These are phyloP conservation scores for Anastrepha obliqua DNA, from an alignment of 1,140 invertebrate genomes.

Conservation along the genomic window DNA sequence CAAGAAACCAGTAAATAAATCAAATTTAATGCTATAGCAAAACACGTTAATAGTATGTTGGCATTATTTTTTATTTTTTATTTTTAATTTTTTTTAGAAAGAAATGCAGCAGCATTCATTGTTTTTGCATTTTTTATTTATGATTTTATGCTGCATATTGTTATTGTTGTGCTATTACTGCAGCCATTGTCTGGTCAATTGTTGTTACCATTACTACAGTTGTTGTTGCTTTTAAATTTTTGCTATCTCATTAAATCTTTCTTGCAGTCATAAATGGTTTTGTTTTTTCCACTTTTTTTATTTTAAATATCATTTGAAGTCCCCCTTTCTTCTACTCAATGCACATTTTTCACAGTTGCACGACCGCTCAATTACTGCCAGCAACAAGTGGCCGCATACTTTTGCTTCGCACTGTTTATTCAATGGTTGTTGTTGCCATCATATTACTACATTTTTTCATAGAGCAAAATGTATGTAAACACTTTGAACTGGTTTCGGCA, in stretches of 20 bases:
- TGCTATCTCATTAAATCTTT: too few relatives aligned
- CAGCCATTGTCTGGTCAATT: too few relatives aligned
- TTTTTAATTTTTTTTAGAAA: neutral
- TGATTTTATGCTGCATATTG: too few relatives aligned
- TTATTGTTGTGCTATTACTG: too few relatives aligned
- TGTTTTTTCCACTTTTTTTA: neutral
- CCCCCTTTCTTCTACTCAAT: neutral
- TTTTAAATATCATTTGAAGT: neutral
- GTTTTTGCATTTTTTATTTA: too few relatives aligned
- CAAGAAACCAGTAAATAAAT: conserved; percentile 20
- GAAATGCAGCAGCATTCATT: too few relatives aligned
- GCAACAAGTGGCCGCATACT: conserved; percentile 18
- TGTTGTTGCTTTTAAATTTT: too few relatives aligned
- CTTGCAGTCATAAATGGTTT: too few relatives aligned
- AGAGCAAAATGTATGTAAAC: neutral
- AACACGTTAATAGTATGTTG: neutral
- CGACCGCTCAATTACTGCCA: neutral
- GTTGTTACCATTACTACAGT: too few relatives aligned
- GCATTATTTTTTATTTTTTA: neutral
- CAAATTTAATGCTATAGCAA: conserved; percentile 11
- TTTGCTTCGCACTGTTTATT: neutral
- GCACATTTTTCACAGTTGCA: neutral
- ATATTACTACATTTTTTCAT: neutral
- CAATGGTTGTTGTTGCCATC: neutral
- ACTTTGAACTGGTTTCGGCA: conserved; percentile 38